Base-by-base conservation (phyloP, 2,113 vertebrate genomes). In the Drymodes brunneopygia region DNA sequence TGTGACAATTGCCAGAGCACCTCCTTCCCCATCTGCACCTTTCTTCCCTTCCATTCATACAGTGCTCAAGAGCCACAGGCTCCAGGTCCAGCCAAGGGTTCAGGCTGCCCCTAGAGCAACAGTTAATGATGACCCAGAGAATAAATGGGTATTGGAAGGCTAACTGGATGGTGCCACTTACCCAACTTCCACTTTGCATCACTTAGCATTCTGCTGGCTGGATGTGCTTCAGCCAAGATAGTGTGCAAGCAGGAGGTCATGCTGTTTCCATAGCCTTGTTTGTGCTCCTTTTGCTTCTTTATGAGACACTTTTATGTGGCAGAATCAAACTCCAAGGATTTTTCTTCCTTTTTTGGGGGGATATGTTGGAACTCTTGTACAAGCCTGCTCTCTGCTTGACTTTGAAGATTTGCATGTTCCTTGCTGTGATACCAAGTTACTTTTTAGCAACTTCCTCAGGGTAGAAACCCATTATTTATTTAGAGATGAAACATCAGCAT, bases 391-490 rank as follows among this genome's bases (percentile, higher is more conserved):
- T 65, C 25, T 62, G 62, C 35, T 67, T 67, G 75, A 83, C 31
- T 64, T 90, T 60, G 33, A 88, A 62, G 51, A 66, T 82, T 35
- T 81, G 29, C 3, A 5, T 47, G 23, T 36, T 92, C 60, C 23
- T 61, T 71, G 38, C 17, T 83, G 44, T 67, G 40, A 70, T 48
- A 71, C 12, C 48, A 66, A 35, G 60, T 20, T 91, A 60, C 36
- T 70, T 67, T 80, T 61, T 66, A 80, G 36, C 23, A 54, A 50
- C 18, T 67, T 85, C 50, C 58, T 87, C 35, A 6, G 70, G 58
- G n/a, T 13, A 88, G 90, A 82, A 72, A 62, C 12, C 28, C 22
- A 33, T 91, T 95, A 94, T 96, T 97, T 97, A 94, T 92, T 81
- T 70, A 45, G 23, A 88, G 38, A 57, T 36, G 24, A 47, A 78